phyloP scores from a whole-genome alignment of 2,888 invertebrate genomes.

The Auanema freiburgensis region DNA sequence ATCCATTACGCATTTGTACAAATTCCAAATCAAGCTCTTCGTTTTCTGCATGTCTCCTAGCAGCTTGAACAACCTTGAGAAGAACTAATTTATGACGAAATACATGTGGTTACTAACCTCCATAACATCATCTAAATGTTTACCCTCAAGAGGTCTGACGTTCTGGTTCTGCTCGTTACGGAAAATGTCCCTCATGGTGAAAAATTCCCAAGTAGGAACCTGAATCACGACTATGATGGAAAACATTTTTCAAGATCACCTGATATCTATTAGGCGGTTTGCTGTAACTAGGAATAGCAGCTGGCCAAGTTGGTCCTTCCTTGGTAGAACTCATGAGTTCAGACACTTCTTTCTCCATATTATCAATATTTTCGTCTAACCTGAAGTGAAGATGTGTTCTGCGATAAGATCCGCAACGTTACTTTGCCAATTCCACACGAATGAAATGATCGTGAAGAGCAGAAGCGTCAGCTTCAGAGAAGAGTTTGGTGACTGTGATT shows the following conservation, averaged over 20 bases:
- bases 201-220: conserved; percentile 82
- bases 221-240: conserved; percentile 71
- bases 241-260: conserved; percentile 20
- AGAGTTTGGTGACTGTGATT: conserved; percentile 65
- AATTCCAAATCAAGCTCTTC: conserved; percentile 51
- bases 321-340: conserved; percentile 65
- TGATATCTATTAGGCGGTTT: conserved; percentile 73
- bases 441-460: conserved; percentile 65
- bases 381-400: background rate
- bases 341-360: conserved; percentile 66
- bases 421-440: conserved; percentile 47
- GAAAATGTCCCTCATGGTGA: conserved; percentile 82
- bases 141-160: conserved; percentile 70
- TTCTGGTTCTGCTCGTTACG: conserved; percentile 80
- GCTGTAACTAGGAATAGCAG: conserved; percentile 75
- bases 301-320: conserved; percentile 74
- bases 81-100: background rate
- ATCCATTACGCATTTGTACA: conserved; percentile 53
- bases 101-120: conserved; percentile 73
- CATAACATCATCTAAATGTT: conserved; percentile 70
- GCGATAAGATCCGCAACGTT: conserved; percentile 14
- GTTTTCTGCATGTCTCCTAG: conserved; percentile 34
- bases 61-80: conserved; percentile 25
- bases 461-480: conserved; percentile 65
- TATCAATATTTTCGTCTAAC: conserved; percentile 63